phyloP scores from a whole-genome alignment of 2,888 invertebrate genomes.

The Dasysyrphus tricinctus region DNA sequence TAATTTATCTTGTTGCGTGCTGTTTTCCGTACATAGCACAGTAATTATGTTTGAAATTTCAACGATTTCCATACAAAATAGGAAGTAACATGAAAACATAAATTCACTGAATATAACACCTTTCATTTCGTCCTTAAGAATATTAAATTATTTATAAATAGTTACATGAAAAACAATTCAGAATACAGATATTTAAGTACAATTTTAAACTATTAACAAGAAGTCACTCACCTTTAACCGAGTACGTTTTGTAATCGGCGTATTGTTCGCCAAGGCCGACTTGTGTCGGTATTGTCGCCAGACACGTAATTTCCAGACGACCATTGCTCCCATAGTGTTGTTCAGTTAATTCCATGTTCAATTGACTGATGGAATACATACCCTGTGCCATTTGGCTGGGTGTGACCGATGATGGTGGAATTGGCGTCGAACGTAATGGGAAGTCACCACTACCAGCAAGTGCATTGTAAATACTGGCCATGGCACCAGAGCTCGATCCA shows the following conservation, averaged over 20 bases:
- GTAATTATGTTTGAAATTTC: background rate
- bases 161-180: background rate
- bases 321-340: constrained; percentile 89
- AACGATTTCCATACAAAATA: background rate
- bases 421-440: constrained; percentile 51
- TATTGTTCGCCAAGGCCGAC: constrained; percentile 89
- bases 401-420: constrained; percentile 36
- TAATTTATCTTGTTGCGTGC: background rate
- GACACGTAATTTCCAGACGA: constrained; percentile 89
- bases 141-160: background rate
- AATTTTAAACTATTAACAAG: background rate
- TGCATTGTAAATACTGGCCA: constrained; percentile 70
- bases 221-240: constrained; percentile 87
- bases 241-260: constrained; percentile 89
- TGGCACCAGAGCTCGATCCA: constrained; percentile 79
- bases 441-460: constrained; percentile 51
- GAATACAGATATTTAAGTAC: background rate
- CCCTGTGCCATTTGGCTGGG: constrained; percentile 81
- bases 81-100: background rate
- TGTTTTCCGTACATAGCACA: background rate
- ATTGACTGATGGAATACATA: constrained; percentile 86
- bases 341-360: constrained; percentile 90
- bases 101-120: too few species aligned
- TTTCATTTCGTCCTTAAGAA: background rate
- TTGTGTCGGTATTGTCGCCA: constrained; percentile 91